Evolutionary conservation across 2,888 invertebrate species (phyloP).

Genomic region (Bellardia pandia): DNA sequence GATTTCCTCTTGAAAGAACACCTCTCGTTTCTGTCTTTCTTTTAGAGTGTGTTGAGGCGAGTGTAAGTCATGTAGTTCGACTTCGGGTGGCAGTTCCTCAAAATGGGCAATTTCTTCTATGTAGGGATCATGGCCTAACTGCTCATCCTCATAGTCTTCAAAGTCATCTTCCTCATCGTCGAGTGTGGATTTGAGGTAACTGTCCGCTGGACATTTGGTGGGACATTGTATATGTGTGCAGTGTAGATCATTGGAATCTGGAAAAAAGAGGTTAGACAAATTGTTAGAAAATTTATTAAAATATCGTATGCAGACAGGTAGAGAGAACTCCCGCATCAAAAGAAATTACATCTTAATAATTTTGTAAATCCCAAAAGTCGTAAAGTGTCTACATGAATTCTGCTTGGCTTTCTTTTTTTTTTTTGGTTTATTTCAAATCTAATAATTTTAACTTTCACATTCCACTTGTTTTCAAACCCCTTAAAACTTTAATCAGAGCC

Average conservation of each 20-base stretch:
- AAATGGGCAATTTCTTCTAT: slow-evolving; percentile 53
- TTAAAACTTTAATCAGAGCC: neutral
- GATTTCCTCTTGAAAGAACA: slow-evolving; percentile 53
- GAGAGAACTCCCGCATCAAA: too few species aligned
- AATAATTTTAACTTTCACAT: too few species aligned
- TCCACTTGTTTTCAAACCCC: neutral
- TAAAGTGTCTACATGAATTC: too few species aligned
- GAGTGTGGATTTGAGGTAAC: slow-evolving; percentile 42
- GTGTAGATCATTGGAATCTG: slow-evolving; percentile 56
- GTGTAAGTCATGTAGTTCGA: slow-evolving; percentile 31
- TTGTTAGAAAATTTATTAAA: too few species aligned
- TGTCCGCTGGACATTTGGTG: slow-evolving; percentile 56
- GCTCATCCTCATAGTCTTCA: slow-evolving; percentile 48
- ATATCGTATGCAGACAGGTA: too few species aligned
- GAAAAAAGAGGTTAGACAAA: slow-evolving; percentile 25
- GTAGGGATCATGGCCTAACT: slow-evolving; percentile 31
- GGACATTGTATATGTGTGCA: slow-evolving; percentile 65
- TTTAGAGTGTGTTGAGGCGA: slow-evolving; percentile 7
- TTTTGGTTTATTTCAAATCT: too few species aligned
- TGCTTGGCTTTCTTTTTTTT: too few species aligned
- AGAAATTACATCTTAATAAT: too few species aligned
- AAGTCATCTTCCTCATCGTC: slow-evolving; percentile 47
- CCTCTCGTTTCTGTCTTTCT: slow-evolving; percentile 63
- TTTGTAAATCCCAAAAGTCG: too few species aligned
- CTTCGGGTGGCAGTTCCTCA: slow-evolving; percentile 35